These are phyloP conservation scores for Paratrypauchen microcephalus DNA, from an alignment of 2,797 vertebrate genomes.

Conservation along the genomic window DNA sequence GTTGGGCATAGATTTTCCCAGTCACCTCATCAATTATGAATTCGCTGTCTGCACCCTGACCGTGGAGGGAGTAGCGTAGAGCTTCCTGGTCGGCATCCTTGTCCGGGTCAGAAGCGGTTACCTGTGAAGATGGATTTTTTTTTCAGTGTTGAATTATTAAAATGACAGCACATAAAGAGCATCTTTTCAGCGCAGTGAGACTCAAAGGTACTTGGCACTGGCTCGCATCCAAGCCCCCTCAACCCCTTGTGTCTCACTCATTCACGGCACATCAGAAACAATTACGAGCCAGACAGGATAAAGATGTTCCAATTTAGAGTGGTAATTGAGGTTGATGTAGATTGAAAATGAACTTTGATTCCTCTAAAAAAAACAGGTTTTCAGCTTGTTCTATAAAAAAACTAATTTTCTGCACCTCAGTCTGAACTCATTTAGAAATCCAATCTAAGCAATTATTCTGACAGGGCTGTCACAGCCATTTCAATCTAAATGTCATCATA, in stretches of 20 bases:
- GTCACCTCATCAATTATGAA: conserved; percentile 89
- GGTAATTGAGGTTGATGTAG: conserved; percentile 38
- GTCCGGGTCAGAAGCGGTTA: conserved; percentile 88
- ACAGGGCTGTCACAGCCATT: not conserved
- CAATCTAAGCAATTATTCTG: not conserved
- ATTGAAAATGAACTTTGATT: conserved; percentile 35
- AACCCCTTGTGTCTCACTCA: conserved; percentile 27
- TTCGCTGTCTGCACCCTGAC: conserved; percentile 84
- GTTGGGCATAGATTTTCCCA: conserved; percentile 86
- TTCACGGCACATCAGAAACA: conserved; percentile 43
- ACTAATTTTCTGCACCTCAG: conserved; percentile 2
- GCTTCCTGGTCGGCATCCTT: conserved; percentile 82
- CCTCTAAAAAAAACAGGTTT: conserved; percentile 18
- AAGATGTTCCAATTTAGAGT: conserved; percentile 44
- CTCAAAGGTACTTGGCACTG: conserved; percentile 23
- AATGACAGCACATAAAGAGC: conserved; percentile 26
- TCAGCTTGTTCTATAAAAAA: conserved; percentile 1
- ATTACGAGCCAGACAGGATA: conserved; percentile 39
- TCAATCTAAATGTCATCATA: not conserved
- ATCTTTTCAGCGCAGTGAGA: conserved; percentile 22
- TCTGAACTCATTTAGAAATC: conserved; percentile 3
- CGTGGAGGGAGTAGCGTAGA: conserved; percentile 88
- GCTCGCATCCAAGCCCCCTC: conserved; percentile 20
- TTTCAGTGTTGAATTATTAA: conserved; percentile 45
- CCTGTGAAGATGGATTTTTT: conserved; percentile 68